A percentile compares a stretch with the other conserved stretches of the same genome.
phyloP scores from a whole-genome alignment of 2,113 vertebrate species.

The Excalfactoria chinensis region DNA sequence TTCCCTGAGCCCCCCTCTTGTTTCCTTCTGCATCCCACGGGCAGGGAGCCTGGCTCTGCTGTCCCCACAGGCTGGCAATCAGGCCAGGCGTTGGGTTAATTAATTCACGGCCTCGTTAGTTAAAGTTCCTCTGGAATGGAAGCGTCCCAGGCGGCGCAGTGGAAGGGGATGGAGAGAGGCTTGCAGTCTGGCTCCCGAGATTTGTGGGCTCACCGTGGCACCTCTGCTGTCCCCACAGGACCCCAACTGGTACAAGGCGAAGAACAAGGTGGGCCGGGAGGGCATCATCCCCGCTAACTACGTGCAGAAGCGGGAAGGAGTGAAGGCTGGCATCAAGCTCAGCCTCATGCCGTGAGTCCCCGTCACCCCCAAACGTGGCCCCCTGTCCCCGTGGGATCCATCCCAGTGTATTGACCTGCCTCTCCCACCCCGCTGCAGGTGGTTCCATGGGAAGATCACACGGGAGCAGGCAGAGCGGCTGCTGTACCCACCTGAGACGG shows the following conservation, averaged over 20 bases:
- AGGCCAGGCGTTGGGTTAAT: neutral
- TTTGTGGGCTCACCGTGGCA: rapidly evolving
- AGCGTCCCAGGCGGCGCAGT: neutral
- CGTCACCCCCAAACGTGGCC: rapidly evolving
- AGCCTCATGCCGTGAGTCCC: constrained; percentile 98
- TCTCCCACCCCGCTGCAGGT: constrained; percentile 63
- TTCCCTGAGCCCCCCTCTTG: neutral
- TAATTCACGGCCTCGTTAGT: constrained; percentile 45
- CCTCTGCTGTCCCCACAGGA: constrained; percentile 76
- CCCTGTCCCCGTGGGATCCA: rapidly evolving
- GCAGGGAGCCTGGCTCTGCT: neutral
- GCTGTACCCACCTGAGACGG: constrained; percentile 89
- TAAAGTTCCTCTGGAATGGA: constrained; percentile 5
- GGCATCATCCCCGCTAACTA: constrained; percentile 97
- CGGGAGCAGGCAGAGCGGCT: constrained; percentile 91
- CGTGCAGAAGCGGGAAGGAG: constrained; percentile 94
- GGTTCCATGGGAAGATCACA: constrained; percentile 98
- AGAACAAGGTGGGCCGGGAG: constrained; percentile 89
- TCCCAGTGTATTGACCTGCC: neutral
- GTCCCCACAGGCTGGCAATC: neutral
- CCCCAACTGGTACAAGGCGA: constrained; percentile 98
- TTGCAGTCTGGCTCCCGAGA: rapidly evolving
- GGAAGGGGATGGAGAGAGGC: neutral
- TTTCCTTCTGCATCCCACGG: neutral
- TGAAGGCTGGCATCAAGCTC: constrained; percentile 91